Conservation (phyloP, 2,888 invertebrate species). For the Rhabditophanes sp. region DNA sequence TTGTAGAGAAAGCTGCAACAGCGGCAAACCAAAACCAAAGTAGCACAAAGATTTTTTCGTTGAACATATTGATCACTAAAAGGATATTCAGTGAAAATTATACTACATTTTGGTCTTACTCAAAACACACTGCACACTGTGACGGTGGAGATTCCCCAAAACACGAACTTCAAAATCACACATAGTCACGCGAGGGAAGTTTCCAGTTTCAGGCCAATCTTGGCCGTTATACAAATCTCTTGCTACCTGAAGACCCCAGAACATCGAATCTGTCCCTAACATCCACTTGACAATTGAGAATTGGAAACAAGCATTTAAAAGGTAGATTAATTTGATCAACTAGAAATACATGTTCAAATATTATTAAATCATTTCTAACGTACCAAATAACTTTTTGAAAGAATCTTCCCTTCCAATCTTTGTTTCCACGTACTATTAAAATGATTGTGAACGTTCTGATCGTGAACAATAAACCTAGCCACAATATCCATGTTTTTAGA, state of each 20-base stretch:
- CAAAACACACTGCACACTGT: conserved; percentile 42
- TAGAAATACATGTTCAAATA: conserved; percentile 9
- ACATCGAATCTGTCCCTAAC: conserved; percentile 33
- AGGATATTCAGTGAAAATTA: conserved; percentile 16
- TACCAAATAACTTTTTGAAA: conserved; percentile 25
- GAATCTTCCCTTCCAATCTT: conserved; percentile 13
- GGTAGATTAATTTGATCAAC: conserved; percentile 34
- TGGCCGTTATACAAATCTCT: conserved; percentile 28
- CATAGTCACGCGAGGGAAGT: conserved; percentile 40
- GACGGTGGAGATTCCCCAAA: conserved; percentile 39
- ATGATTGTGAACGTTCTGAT: conserved; percentile 5
- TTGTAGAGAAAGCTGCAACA: conserved; percentile 17
- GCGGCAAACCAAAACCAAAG: conserved; percentile 42
- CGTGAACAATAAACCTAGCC: conserved; percentile 23
- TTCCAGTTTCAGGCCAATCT: conserved; percentile 42
- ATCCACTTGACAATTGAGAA: conserved; percentile 33
- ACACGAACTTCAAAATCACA: conserved; percentile 42
- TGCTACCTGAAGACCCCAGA: conserved; percentile 39
- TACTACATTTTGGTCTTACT: background rate
- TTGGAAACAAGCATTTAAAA: conserved; percentile 34
- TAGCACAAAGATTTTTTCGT: conserved; percentile 39
- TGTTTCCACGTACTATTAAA: conserved; percentile 10
- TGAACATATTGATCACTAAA: conserved; percentile 42
- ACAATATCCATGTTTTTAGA: conserved; percentile 28
- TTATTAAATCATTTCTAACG: conserved; percentile 4